Evolutionary conservation across 1,140 invertebrate species (phyloP).

Genomic region (Goniozus legneri): DNA sequence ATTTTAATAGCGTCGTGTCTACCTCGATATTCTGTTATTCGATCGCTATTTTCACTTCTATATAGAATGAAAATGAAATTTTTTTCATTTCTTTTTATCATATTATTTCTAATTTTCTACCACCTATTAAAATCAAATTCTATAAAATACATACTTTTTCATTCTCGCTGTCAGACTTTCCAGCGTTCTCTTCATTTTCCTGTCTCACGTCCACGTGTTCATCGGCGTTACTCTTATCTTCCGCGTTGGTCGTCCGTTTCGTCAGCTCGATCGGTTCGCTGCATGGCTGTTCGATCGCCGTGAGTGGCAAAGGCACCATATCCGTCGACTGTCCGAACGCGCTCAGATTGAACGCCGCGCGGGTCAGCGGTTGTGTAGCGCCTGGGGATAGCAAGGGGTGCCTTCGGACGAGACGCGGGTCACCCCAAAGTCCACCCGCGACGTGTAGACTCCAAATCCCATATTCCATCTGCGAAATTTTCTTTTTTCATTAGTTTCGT

Average conservation of each 20-base stretch:
- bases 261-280: slow-evolving; percentile 30
- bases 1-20: no score
- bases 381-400: slow-evolving; percentile 41
- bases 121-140: no score
- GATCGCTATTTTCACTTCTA: no score
- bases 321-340: slow-evolving; percentile 36
- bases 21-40: no score
- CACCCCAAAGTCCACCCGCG: slow-evolving; percentile 47
- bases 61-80: no score
- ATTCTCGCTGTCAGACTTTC: slow-evolving; percentile 35
- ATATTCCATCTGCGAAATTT: slow-evolving; percentile 48
- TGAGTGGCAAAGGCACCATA: slow-evolving; percentile 33
- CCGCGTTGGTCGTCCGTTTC: slow-evolving; percentile 17
- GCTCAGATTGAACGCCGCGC: slow-evolving; percentile 44
- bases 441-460: slow-evolving; percentile 51
- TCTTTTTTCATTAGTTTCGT: no score
- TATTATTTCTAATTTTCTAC: no score
- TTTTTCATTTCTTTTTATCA: no score
- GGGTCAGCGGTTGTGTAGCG: slow-evolving; percentile 38
- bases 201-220: slow-evolving; percentile 36
- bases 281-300: slow-evolving; percentile 28
- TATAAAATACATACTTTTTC: no score
- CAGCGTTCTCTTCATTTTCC: slow-evolving; percentile 29
- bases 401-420: slow-evolving; percentile 43
- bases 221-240: slow-evolving; percentile 9